Evolutionary conservation across 2,113 vertebrate species (phyloP).

Genomic region (Malurus alboscapulatus): DNA sequence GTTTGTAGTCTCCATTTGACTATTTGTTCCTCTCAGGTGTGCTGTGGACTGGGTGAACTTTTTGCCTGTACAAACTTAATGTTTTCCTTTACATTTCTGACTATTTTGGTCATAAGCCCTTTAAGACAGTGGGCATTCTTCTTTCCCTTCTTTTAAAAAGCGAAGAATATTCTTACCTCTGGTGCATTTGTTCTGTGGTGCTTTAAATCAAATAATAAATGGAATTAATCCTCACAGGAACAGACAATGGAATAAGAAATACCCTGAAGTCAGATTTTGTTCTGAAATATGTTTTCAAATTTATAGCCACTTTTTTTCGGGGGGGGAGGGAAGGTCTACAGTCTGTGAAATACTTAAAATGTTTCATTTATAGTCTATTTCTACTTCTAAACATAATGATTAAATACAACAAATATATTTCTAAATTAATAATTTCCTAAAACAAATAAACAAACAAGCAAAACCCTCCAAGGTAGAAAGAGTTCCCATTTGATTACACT

Average conservation of each 20-base stretch:
- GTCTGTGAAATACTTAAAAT: background rate
- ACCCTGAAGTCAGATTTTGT: background rate
- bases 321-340: accelerated
- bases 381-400: background rate
- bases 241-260: background rate
- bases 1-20: background rate
- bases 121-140: background rate
- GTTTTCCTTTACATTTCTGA: background rate
- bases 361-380: background rate
- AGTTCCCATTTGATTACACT: background rate
- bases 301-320: background rate
- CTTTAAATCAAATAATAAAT: background rate
- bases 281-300: background rate
- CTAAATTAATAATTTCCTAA: background rate
- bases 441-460: background rate
- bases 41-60: background rate
- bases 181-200: background rate
- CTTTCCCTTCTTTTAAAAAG: background rate
- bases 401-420: background rate
- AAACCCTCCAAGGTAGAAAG: background rate
- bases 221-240: background rate
- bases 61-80: background rate
- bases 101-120: background rate
- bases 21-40: accelerated
- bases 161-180: background rate